Evolutionary conservation across 2,113 vertebrate species (phyloP).

Genomic region (Tragelaphus scriptus): DNA sequence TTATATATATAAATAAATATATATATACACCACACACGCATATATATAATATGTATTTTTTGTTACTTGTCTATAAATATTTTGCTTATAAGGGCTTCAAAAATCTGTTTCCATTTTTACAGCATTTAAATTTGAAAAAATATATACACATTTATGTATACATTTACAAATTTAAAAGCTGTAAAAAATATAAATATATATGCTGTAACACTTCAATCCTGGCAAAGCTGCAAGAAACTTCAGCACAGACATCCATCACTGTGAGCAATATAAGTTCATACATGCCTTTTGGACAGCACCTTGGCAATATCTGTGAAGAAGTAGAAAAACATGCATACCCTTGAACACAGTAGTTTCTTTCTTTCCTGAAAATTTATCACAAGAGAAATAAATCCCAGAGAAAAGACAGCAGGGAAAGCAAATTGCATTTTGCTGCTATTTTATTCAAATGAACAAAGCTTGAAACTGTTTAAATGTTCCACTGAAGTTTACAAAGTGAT

Average conservation of each 20-base stretch:
- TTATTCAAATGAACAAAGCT: slow-evolving; percentile 3
- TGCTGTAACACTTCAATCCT: neutral
- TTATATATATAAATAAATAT: neutral
- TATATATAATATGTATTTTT: neutral
- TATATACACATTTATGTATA: neutral
- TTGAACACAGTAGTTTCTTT: neutral
- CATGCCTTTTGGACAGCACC: neutral
- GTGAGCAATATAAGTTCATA: neutral
- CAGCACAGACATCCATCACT: neutral
- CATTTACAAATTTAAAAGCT: neutral
- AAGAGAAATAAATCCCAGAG: slow-evolving; percentile 17
- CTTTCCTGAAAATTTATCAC: slow-evolving; percentile 16
- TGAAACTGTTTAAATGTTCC: neutral
- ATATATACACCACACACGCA: neutral
- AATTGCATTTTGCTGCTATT: neutral
- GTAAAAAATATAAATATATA: neutral
- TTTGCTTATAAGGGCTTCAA: neutral
- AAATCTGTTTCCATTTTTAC: neutral
- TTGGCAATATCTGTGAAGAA: neutral
- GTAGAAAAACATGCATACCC: neutral
- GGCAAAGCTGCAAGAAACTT: slow-evolving; percentile 1
- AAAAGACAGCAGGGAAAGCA: neutral
- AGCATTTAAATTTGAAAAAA: neutral
- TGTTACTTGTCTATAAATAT: neutral
- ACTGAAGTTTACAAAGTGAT: neutral